phyloP scores from a whole-genome alignment of 2,797 vertebrate species.

The Chaunax sp. region DNA sequence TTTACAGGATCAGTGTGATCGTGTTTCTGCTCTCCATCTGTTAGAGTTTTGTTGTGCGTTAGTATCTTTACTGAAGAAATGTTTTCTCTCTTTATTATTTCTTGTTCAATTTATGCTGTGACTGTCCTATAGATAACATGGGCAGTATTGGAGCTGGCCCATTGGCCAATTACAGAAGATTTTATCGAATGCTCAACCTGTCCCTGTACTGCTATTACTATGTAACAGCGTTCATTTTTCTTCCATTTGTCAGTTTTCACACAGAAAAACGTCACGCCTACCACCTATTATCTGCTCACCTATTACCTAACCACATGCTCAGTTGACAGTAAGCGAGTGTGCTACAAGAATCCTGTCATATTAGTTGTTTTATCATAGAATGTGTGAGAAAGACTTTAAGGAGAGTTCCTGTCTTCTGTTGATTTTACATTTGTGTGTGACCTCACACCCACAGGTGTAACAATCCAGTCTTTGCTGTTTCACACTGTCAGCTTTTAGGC shows the following conservation, averaged over 20 bases:
- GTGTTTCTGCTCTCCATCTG: conserved; percentile 13
- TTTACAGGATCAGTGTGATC: conserved; percentile 22
- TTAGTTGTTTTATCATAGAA: conserved; percentile 1
- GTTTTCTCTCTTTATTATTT: background rate
- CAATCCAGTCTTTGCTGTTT: conserved; percentile 52
- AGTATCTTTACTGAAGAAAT: too few species aligned
- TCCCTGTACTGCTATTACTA: conserved; percentile 58
- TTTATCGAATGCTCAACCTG: too few species aligned
- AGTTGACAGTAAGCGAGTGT: background rate
- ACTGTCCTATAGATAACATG: too few species aligned
- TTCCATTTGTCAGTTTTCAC: conserved; percentile 47
- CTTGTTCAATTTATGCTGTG: background rate
- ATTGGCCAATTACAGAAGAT: too few species aligned
- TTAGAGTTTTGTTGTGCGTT: conserved; percentile 4
- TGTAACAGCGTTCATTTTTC: conserved; percentile 48
- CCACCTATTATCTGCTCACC: conserved; percentile 42
- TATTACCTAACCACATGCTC: conserved; percentile 1
- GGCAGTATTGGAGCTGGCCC: too few species aligned
- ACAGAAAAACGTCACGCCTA: conserved; percentile 44
- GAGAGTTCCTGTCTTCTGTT: conserved; percentile 11
- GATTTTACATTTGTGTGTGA: background rate
- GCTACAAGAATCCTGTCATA: background rate
- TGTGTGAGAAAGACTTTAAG: conserved; percentile 18
- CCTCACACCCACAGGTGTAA: conserved; percentile 49
- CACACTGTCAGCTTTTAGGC: conserved; percentile 53